A percentile compares a stretch with the other conserved stretches of the same genome.
These are phyloP conservation scores for Bradynema listronoti DNA, from an alignment of 1,140 invertebrate species.

Conservation along the genomic window DNA sequence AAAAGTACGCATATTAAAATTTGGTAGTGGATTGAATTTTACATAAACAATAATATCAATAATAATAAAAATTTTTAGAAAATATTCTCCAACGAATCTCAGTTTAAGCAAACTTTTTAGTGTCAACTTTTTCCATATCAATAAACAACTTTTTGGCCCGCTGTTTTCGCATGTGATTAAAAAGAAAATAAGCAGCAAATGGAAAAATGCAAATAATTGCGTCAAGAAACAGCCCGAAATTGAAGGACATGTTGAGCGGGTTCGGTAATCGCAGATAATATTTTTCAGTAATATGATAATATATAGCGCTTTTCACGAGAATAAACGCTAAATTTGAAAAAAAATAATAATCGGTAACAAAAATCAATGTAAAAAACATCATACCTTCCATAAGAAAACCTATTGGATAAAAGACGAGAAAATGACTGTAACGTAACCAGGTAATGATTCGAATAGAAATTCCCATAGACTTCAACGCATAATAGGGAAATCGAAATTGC, in stretches of 20 bases:
- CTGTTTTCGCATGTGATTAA: slow-evolving; percentile 18
- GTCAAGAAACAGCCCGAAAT: slow-evolving; percentile 19
- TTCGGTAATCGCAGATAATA: slow-evolving; percentile 9
- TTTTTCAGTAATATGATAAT: slow-evolving; percentile 10
- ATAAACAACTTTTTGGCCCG: slow-evolving; percentile 16
- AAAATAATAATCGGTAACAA: background rate
- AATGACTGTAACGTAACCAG: slow-evolving; percentile 21
- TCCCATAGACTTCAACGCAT: slow-evolving; percentile 12
- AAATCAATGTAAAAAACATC: background rate
- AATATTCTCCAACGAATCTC: no score
- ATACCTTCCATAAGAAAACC: slow-evolving; percentile 21
- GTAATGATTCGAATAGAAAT: slow-evolving; percentile 3
- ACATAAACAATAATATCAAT: no score
- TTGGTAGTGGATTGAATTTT: no score
- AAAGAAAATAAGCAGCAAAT: slow-evolving; percentile 19
- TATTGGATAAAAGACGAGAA: slow-evolving; percentile 19
- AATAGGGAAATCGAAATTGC: slow-evolving; percentile 22
- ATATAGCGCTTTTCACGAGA: slow-evolving; percentile 10
- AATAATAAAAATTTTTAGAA: no score
- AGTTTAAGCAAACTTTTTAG: no score
- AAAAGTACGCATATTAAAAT: no score
- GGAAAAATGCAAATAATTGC: slow-evolving; percentile 16
- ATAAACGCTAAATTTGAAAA: slow-evolving; percentile 19
- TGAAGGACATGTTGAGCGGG: slow-evolving; percentile 22
- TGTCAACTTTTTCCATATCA: no score